Evolutionary conservation across 2,113 vertebrate genomes (phyloP), one percentile per base, ranked within the genome.

Genomic region (Chunga burmeisteri): DNA sequence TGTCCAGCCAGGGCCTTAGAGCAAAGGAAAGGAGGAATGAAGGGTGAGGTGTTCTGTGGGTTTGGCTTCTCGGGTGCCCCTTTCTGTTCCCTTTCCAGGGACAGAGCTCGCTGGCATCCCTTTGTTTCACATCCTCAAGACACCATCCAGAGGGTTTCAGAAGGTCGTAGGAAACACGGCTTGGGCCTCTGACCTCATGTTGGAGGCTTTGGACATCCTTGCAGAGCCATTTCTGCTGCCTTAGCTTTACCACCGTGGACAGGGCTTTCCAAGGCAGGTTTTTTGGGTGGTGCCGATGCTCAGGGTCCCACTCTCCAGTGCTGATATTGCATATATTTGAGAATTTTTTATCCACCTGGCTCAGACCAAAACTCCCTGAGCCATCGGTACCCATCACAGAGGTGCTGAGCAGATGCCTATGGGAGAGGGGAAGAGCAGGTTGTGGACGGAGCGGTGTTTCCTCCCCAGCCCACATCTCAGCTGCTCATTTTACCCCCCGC

Each of bases 401-500:
- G 34, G 10, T 2, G 2, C 53, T 2, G 4, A 73, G 13, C 46
- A 49, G 40, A 12, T 34, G 22, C 32, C 11, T 62, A 9, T 0
- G 5, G 44, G 29, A 84, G 30, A 71, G 21, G 15, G 10, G 44
- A 58, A 53, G 56, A 70, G 18, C 49, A 53, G 26, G 36, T 16
- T 61, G 47, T 3, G 42, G 25, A 58, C 21, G 38, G 30, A 70
- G 34, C 3, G 0, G 7, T 7, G 8, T 68, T 80, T 70, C 26
- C 34, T 47, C 49, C 44, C 8, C 55, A 61, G 46, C 7, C 27
- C 38, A 16, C 2, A 0, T 13, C 73, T 84, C 44, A 75, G 38
- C 10, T 8, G 0, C 56, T 53, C 3, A 0, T 27, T 72, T 56
- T 66, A 40, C 46, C 11, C 32, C n/a, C 29, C 3, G 1, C n/a